Evolutionary conservation across 2,797 vertebrate species (phyloP), one percentile per base, ranked within the genome.

Genomic region (Staurois parvus): DNA sequence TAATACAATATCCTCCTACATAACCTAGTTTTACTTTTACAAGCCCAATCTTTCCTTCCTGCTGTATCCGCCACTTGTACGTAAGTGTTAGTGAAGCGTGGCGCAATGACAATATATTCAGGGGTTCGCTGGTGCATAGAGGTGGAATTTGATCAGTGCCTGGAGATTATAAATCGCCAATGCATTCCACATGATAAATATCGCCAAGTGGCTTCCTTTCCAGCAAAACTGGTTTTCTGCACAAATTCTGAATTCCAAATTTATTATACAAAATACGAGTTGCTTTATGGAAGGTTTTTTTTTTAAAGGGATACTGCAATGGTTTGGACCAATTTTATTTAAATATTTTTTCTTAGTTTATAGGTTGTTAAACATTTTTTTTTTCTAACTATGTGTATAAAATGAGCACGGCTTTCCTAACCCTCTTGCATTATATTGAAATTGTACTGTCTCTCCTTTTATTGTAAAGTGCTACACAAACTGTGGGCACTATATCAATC

Each of bases 221-320:
- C 88, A 90, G 91, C 87, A 83, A 85, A 83, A 76, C 8, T 30
- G 87, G 86, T 89, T 89, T 89, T 91, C 90, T 89, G 89, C 88
- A 88, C 87, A 88, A 89, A 90, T 89, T 90, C 87, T 87, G 89
- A 87, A 89, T 87, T 77, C 88, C 84, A 88, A 87, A 89, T 87
- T 89, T 91, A 91, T 90, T 91, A 90, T 88, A 83, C 85, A 88
- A 88, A 89, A 89, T 52, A 52, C 3, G 13, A 17, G 4, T 17
- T 52, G 48, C 48, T 52, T 52, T 52, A 52, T 52, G 48, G 0
- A 52, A 52, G 17, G 19, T 52, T 13, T 48, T 48, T 19, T 52
- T 52, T 19, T 52, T 52, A 4, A 52, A 52, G 17, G 48, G 48
- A 52, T 52, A 19, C 48, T 52, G 17, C 13, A 52, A 52, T 52